Percentiles rank a stretch among this genome's conserved stretches.
Conservation (phyloP, 1,140 invertebrate species). For the Drosophila malerkotliana region DNA sequence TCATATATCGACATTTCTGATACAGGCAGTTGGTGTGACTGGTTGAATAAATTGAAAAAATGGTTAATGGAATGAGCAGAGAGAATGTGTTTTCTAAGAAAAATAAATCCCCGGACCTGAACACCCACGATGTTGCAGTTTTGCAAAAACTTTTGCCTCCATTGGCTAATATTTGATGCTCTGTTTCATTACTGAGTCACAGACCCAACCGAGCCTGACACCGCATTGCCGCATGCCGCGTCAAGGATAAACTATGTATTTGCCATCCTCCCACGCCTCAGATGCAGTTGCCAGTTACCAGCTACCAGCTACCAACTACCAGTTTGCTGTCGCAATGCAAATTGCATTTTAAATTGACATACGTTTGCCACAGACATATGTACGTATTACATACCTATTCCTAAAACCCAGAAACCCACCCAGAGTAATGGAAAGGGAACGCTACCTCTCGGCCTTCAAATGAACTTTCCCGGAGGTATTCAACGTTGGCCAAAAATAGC, state of each 20-base stretch:
- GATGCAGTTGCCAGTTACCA: slow-evolving; percentile 27
- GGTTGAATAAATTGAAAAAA: neutral
- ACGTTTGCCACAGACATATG: slow-evolving; percentile 30
- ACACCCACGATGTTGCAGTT: slow-evolving; percentile 12
- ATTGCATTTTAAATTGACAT: slow-evolving; percentile 76
- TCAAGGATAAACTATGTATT: slow-evolving; percentile 42
- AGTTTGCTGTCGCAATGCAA: slow-evolving; percentile 53
- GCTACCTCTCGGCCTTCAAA: slow-evolving; percentile 32
- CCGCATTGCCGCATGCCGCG: slow-evolving; percentile 7
- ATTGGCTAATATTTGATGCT: slow-evolving; percentile 42
- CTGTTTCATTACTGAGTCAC: slow-evolving; percentile 41
- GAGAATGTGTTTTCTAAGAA: neutral
- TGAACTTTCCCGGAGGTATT: slow-evolving; percentile 40
- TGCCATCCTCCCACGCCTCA: slow-evolving; percentile 18
- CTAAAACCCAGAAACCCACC: neutral
- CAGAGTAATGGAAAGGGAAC: neutral
- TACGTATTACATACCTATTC: neutral
- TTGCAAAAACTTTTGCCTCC: slow-evolving; percentile 33
- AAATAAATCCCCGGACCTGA: neutral
- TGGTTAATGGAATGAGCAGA: neutral
- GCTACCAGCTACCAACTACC: slow-evolving; percentile 30
- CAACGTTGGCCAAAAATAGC: slow-evolving; percentile 59
- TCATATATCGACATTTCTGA: neutral
- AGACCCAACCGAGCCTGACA: neutral
- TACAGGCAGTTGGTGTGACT: neutral